phyloP scores from a whole-genome alignment of 1,140 invertebrate genomes.

The Cepaea nemoralis region DNA sequence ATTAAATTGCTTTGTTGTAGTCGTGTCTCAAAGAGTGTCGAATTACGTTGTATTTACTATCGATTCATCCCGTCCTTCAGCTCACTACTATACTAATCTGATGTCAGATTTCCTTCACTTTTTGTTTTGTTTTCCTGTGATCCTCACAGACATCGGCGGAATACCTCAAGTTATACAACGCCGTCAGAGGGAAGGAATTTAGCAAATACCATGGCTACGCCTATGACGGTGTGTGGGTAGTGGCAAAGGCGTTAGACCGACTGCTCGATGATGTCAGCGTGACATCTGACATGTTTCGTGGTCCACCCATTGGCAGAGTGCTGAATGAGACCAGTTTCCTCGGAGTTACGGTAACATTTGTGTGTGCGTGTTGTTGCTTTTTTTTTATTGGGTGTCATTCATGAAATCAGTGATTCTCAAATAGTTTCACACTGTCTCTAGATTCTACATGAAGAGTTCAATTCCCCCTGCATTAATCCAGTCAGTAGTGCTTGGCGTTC shows the following conservation, averaged over 20 bases:
- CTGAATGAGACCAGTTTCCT: constrained; percentile 91
- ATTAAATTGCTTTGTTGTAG: too few relatives aligned
- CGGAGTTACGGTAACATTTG: constrained; percentile 84
- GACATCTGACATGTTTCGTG: constrained; percentile 85
- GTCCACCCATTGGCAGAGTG: constrained; percentile 86
- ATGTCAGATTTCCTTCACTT: too few relatives aligned
- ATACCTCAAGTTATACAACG: constrained; percentile 88
- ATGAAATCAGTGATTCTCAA: too few relatives aligned
- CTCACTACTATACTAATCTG: too few relatives aligned
- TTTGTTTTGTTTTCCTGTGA: neutral
- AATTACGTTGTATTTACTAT: too few relatives aligned
- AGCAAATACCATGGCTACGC: constrained; percentile 97
- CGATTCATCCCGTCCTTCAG: too few relatives aligned
- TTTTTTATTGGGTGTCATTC: too few relatives aligned
- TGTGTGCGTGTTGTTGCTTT: neutral
- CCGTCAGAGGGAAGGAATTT: constrained; percentile 83
- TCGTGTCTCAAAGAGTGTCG: too few relatives aligned
- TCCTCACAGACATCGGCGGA: constrained; percentile 84
- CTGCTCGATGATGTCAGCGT: constrained; percentile 51
- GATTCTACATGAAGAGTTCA: too few relatives aligned
- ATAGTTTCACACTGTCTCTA: too few relatives aligned
- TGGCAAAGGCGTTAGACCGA: constrained; percentile 76
- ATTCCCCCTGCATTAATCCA: too few relatives aligned
- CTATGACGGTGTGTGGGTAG: constrained; percentile 97
- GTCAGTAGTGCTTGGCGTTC: too few relatives aligned